Percentiles rank a stretch among this genome's conserved stretches.
phyloP scores from a whole-genome alignment of 2,888 invertebrate species.

The Ormyrus labotus region DNA sequence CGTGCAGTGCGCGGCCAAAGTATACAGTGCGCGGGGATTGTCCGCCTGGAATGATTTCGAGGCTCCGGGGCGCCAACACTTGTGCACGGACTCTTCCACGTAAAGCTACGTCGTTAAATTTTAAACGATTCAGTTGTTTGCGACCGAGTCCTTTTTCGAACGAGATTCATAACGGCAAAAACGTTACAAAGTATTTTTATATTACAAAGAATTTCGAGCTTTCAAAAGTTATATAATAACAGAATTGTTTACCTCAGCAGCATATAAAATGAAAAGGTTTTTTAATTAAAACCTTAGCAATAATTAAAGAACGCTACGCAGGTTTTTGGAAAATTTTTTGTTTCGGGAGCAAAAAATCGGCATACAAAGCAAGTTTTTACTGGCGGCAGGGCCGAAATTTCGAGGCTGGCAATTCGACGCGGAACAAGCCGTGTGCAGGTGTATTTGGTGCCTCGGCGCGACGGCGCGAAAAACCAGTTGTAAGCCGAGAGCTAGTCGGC shows the following conservation, averaged over 20 bases:
- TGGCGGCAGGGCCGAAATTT: too few species aligned
- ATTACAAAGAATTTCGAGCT: too few species aligned
- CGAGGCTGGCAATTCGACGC: background rate
- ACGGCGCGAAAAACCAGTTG: slow-evolving; percentile 36
- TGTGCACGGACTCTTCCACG: background rate
- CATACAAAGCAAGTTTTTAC: too few species aligned
- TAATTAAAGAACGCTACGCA: too few species aligned
- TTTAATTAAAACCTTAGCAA: too few species aligned
- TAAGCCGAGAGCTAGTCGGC: slow-evolving; percentile 36
- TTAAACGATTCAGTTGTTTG: background rate
- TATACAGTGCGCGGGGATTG: slow-evolving; percentile 17
- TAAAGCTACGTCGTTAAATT: background rate
- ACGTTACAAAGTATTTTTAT: too few species aligned
- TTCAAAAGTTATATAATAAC: too few species aligned
- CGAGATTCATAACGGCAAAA: too few species aligned
- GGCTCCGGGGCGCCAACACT: slow-evolving; percentile 2
- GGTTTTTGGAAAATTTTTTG: too few species aligned
- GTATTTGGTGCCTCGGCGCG: background rate
- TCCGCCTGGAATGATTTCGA: slow-evolving; percentile 28
- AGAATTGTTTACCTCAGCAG: too few species aligned
- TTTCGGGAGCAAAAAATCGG: too few species aligned
- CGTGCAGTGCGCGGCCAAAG: background rate
- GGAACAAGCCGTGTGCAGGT: slow-evolving; percentile 9
- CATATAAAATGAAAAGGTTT: too few species aligned
- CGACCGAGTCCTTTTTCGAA: background rate